Base-by-base conservation (phyloP, 2,888 invertebrate species). In the Gnatocerus cornutus region DNA sequence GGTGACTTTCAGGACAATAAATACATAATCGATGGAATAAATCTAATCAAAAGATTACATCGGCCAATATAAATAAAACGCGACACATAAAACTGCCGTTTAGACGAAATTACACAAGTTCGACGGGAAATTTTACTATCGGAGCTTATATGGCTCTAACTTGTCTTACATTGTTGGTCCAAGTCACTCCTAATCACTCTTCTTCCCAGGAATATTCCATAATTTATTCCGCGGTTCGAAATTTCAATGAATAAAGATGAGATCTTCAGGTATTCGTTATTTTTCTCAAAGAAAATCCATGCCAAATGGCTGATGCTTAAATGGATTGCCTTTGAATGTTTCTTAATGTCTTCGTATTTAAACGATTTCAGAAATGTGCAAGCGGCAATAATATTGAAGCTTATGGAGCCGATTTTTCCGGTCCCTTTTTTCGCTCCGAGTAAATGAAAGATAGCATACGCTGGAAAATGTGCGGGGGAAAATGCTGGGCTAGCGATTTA, bases 211-310 rank as follows among this genome's bases (percentile, higher is more conserved):
- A 30, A 29, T 52, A 55, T 10, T 10, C 43, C 6, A 16, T 14
- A 21, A 55, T 55, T 55, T 39, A 55, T 39, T 21, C 39, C 6
- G 3, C 29, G 43, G 56, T 43, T 58, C 10, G 43, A 10, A 58
- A 58, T 59, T 59, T 59, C 14, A 59, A 59, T 59, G 59, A 59
- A 59, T 45, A 59, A 59, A 59, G 59, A 59, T 59, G 59, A 59
- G 59, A 46, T 43, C 59, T 30, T 43, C 41, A 58, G 56, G 43
- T 59, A 59, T 43, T 45, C 59, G 43, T 45, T 59, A 43, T 59
- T 41, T 59, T 59, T 30, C n/a, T 6, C n/a, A 59, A 59, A 9
- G 30, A 43, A 29, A 33, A 33, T 45, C 43, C 33, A 12, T 14
- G 21, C 27, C 29, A 58, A 50, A 50, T 50, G 48, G 48, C 12